These are phyloP conservation scores for Triops cancriformis DNA, from an alignment of 1,140 invertebrate genomes.

Conservation along the genomic window DNA sequence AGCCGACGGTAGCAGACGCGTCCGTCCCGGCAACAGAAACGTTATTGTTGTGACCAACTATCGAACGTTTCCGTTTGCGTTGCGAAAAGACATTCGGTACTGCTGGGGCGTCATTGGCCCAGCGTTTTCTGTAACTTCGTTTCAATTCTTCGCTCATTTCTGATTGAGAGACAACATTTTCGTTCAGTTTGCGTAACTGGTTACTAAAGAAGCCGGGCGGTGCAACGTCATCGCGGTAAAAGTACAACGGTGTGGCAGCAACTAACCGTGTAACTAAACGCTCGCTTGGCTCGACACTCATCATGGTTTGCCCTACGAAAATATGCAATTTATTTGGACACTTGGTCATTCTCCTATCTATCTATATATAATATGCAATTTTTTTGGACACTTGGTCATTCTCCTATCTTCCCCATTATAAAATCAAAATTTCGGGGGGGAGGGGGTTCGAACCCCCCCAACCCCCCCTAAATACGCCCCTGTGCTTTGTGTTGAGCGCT, in stretches of 20 bases:
- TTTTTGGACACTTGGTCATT: too few species aligned
- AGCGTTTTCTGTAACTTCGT: neutral
- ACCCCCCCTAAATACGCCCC: too few species aligned
- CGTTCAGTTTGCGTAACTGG: conserved; percentile 18
- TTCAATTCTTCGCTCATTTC: neutral
- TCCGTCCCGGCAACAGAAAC: neutral
- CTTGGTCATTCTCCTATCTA: too few species aligned
- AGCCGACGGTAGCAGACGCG: neutral
- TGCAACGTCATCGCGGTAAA: conserved; percentile 21
- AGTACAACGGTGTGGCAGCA: conserved; percentile 23
- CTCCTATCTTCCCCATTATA: too few species aligned
- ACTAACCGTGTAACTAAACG: conserved; percentile 18
- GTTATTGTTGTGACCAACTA: neutral
- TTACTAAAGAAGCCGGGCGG: conserved; percentile 25
- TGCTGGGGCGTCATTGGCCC: neutral
- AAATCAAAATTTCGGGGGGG: too few species aligned
- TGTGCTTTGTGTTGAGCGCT: too few species aligned
- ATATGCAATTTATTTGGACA: too few species aligned
- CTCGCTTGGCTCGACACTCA: neutral
- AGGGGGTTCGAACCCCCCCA: too few species aligned
- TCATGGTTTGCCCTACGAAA: neutral
- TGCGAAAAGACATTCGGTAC: neutral
- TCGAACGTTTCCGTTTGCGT: conserved; percentile 1
- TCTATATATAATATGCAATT: too few species aligned
- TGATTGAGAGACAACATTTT: neutral